Base-by-base conservation (phyloP, 2,888 invertebrate species). In the Bibio marci region DNA sequence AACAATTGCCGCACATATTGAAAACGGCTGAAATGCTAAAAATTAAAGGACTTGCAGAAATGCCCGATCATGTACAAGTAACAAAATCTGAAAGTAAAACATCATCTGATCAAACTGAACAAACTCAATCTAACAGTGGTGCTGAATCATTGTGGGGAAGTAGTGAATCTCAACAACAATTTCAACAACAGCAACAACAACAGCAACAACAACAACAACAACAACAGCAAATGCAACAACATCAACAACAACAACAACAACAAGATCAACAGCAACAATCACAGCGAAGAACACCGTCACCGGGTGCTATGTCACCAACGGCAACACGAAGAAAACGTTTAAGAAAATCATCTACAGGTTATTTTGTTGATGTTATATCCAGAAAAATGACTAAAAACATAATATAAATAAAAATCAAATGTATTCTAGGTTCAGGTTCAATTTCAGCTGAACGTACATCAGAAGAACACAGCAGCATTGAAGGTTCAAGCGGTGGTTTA, bases 1-100 rank as follows among this genome's bases (percentile, higher is more conserved):
- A 87, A 50, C 83, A 86, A 55, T 63, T 88, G 50, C 83, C 83
- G 43, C 73, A 76, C 62, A 73, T 78, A 49, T 63, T 76, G 43
- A 73, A 87, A 69, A 86, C 86, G 19, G 87, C 87, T 2, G 83
- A 85, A 57, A 76, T 80, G 58, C 67, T 88, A 37, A 86, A 87
- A 65, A 83, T 88, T 41, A 87, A 87, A 63, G 87, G 87, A 14
- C 65, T 88, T 33, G 85, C 86, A 12, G 87, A 88, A 58, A 85
- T 85, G 72, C 83, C 82, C 8, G 76, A 81, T 48, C 75, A 79
- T 41, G 74, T 79, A 28, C 76, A 80, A 38, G 76, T 79, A 12
- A 62, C 80, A 40, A 76, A 80, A 48, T 71, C 79, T 31, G 77
- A 78, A 46, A 76, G 71, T 47, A 71, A 70, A 41, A n/a, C n/a